A percentile compares a stretch with the other conserved stretches of the same genome.
phyloP scores from a whole-genome alignment of 2,888 invertebrate species.

The Junonia oenone region DNA sequence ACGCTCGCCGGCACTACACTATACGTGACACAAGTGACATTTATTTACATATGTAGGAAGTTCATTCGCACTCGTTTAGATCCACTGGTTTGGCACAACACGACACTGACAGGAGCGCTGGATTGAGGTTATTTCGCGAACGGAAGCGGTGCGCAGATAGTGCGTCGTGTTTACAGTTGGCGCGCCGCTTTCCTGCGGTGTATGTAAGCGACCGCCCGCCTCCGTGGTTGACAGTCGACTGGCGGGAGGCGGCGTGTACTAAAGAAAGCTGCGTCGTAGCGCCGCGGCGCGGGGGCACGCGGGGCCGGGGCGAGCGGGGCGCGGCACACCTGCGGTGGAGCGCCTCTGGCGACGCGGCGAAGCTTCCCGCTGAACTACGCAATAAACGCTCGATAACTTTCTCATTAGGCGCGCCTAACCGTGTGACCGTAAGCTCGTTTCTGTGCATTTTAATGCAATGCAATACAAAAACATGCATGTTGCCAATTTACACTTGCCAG shows the following conservation, averaged over 20 bases:
- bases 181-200: constrained; percentile 53
- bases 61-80: constrained; percentile 54
- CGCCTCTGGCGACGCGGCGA: constrained; percentile 55
- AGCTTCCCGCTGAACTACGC: constrained; percentile 76
- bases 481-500: constrained; percentile 50
- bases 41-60: constrained; percentile 66
- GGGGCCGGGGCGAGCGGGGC: constrained; percentile 40
- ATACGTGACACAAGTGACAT: constrained; percentile 60
- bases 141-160: constrained; percentile 64
- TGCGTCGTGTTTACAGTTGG: constrained; percentile 76
- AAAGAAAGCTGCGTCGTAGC: constrained; percentile 48
- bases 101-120: constrained; percentile 57
- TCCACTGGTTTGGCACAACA: constrained; percentile 70
- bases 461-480: constrained; percentile 59
- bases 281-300: constrained; percentile 40
- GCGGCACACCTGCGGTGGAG: constrained; percentile 68
- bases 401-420: constrained; percentile 78
- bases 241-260: constrained; percentile 49
- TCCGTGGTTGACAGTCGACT: constrained; percentile 70
- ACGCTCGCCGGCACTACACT: constrained; percentile 59
- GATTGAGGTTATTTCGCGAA: constrained; percentile 65
- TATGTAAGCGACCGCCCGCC: constrained; percentile 45
- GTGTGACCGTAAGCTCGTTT: constrained; percentile 76
- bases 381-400: constrained; percentile 80
- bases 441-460: constrained; percentile 63